Evolutionary conservation across 2,797 vertebrate species (phyloP).

Genomic region (Ctenopoma multispine): DNA sequence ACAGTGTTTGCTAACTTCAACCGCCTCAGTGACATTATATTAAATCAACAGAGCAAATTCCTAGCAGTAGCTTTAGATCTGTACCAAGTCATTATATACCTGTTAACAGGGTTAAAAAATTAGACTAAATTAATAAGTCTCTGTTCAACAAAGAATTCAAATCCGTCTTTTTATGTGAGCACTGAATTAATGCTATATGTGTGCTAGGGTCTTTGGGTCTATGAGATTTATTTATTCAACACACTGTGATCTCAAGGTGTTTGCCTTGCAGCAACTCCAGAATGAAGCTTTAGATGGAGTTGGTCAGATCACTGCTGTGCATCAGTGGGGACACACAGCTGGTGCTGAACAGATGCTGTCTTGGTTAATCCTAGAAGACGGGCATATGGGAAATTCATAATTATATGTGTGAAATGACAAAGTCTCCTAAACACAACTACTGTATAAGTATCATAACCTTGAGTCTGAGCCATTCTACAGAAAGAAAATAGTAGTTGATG

Average conservation of each 20-base stretch:
- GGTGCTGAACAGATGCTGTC: slow-evolving; percentile 36
- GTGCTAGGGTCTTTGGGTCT: slow-evolving; percentile 2
- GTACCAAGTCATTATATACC: slow-evolving; percentile 5
- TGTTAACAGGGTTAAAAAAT: no score
- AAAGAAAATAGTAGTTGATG: slow-evolving; percentile 23
- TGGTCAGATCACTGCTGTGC: slow-evolving; percentile 14
- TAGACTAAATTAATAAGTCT: neutral
- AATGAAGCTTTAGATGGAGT: slow-evolving; percentile 5
- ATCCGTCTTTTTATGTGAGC: slow-evolving; percentile 5
- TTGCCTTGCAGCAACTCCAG: slow-evolving; percentile 10
- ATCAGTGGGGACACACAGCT: slow-evolving; percentile 23
- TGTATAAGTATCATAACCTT: neutral
- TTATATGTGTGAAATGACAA: slow-evolving; percentile 15
- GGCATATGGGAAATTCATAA: slow-evolving; percentile 13
- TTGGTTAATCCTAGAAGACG: slow-evolving; percentile 11
- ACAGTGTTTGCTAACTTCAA: neutral
- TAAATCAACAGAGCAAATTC: slow-evolving; percentile 4
- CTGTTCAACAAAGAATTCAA: neutral
- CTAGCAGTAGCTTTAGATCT: slow-evolving; percentile 2
- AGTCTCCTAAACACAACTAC: slow-evolving; percentile 2
- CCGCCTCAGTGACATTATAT: neutral
- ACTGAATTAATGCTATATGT: neutral
- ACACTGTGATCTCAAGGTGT: slow-evolving; percentile 13
- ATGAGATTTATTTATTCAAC: slow-evolving; percentile 18
- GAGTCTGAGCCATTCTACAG: slow-evolving; percentile 5